A percentile compares a stretch with the other conserved stretches of the same genome.
Conservation (phyloP, 2,888 invertebrate genomes). For the Rotaria magnacalcarata region DNA sequence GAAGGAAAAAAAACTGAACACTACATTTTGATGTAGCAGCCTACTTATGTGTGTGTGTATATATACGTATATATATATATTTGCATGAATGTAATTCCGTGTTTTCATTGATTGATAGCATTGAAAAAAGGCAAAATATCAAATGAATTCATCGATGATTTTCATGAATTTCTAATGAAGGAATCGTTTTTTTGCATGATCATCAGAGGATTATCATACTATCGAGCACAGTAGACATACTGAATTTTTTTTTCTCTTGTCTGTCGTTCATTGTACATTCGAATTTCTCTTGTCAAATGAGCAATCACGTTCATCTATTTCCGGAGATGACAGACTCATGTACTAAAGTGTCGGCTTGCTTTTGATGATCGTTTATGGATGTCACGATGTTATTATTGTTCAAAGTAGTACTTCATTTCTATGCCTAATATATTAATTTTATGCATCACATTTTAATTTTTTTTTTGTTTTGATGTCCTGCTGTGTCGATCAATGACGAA, state of each 20-base stretch:
- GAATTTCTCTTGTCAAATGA: neutral
- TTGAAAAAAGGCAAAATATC: neutral
- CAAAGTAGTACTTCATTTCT: neutral
- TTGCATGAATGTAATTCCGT: neutral
- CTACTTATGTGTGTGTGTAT: neutral
- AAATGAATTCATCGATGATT: neutral
- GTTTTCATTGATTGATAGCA: too few relatives aligned
- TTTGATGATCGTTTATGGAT: neutral
- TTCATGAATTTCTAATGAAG: neutral
- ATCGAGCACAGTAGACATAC: neutral
- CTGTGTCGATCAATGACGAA: neutral
- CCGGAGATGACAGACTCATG: neutral
- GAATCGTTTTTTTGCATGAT: neutral
- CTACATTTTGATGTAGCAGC: neutral
- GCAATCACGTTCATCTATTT: neutral
- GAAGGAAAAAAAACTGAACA: neutral
- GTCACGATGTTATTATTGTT: neutral
- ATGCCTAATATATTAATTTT: neutral
- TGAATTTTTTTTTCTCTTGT: neutral
- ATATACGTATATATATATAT: neutral
- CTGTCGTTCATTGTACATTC: neutral
- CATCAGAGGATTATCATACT: neutral
- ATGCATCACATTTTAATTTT: neutral
- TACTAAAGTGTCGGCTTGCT: neutral
- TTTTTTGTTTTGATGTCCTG: neutral